A percentile compares a stretch with the other conserved stretches of the same genome.
Evolutionary conservation across 2,888 invertebrate genomes (phyloP).

Genomic region (Dryococelus australis): DNA sequence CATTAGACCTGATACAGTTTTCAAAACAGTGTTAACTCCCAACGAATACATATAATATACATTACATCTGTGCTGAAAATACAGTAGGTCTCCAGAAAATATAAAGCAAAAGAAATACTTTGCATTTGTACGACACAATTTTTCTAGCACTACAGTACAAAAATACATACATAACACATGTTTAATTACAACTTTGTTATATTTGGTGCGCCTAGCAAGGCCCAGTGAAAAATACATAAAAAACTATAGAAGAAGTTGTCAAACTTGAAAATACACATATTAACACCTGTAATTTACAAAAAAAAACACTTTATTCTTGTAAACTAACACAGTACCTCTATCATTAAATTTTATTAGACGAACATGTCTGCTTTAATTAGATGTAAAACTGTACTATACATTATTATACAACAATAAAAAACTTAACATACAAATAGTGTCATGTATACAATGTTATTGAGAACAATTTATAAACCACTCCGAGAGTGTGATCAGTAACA

Average conservation of each 20-base stretch:
- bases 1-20: too few species aligned
- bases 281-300: not conserved
- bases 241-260: not conserved
- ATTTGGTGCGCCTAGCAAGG: not conserved
- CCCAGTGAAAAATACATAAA: too few species aligned
- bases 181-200: not conserved
- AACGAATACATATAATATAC: too few species aligned
- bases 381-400: not conserved
- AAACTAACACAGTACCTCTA: not conserved
- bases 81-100: too few species aligned
- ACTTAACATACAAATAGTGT: not conserved
- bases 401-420: not conserved
- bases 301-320: not conserved
- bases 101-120: too few species aligned
- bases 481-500: not conserved
- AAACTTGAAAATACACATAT: not conserved
- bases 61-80: too few species aligned
- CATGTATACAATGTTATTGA: too few species aligned
- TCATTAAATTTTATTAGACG: not conserved
- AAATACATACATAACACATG: not conserved
- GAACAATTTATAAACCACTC: not conserved
- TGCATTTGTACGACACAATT: not conserved
- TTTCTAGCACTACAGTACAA: not conserved
- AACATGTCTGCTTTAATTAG: not conserved
- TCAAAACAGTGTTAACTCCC: too few species aligned